These are phyloP conservation scores for Planococcus citri DNA, from an alignment of 1,140 invertebrate genomes.

Conservation along the genomic window DNA sequence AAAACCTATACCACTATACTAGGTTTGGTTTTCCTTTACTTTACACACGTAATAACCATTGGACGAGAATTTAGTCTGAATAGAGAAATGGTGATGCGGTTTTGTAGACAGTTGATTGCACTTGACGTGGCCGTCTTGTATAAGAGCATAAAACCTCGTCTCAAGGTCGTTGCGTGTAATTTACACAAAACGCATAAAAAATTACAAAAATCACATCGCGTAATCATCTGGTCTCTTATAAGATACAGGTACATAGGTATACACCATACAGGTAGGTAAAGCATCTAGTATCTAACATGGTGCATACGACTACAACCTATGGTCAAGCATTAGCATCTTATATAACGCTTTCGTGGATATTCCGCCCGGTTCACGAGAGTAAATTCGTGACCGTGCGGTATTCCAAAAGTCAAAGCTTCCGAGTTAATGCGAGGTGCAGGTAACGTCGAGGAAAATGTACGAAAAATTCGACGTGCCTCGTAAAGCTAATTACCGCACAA, in stretches of 20 bases:
- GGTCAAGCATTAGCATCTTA: not conserved
- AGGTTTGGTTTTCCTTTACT: no score
- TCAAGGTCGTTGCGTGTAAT: not conserved
- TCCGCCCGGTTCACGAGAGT: not conserved
- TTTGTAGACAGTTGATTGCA: slow-evolving; percentile 3
- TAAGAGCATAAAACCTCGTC: not conserved
- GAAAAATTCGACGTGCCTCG: not conserved
- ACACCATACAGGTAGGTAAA: no score
- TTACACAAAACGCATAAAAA: slow-evolving; percentile 1
- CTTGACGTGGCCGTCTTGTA: not conserved
- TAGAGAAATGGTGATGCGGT: not conserved
- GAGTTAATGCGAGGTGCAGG: not conserved
- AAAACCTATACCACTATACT: no score
- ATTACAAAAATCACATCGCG: not conserved
- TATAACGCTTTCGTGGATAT: not conserved
- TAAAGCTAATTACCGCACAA: not conserved
- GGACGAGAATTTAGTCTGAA: not conserved
- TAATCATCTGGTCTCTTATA: no score
- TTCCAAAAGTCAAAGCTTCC: not conserved
- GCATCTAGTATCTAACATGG: no score
- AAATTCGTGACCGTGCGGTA: not conserved
- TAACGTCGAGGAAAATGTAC: not conserved
- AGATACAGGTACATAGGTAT: no score
- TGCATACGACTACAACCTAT: no score
- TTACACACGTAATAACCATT: not conserved